Base-by-base conservation (phyloP, 2,888 invertebrate species). In the Caenorhabditis zanzibari region DNA sequence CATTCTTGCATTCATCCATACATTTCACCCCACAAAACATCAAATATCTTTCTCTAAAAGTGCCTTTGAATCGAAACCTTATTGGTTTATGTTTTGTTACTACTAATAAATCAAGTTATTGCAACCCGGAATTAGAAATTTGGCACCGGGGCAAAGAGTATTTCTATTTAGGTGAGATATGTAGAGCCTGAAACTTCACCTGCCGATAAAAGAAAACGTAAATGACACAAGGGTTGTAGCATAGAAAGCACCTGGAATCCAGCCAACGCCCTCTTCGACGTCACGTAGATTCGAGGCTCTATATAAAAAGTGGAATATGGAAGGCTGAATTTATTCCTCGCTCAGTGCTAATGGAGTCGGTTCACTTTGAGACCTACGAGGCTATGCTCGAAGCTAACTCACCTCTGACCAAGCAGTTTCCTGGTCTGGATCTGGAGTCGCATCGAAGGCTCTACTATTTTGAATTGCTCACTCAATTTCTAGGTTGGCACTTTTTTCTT, bases 321-420 rank as follows among this genome's bases (percentile, higher is more conserved):
- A 14, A 14, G 2, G 4, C 38, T 19, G 16, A 12, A 9, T 41
- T 19, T 44, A 28, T 52, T n/a, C 22, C n/a, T n/a, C n/a, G n/a
- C n/a, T n/a, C n/a, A n/a, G n/a, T n/a, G n/a, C 10, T 38, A 44
- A 77, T 77, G 77, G 77, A 77, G 1, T 69, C 35, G 26, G n/a
- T 77, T 9, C 9, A 32, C 12, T 71, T 69, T 28, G 26, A 35
- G 12, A 54, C 77, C 16, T 77, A 61, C 19, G 77, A 77, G 0
- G 38, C 61, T 14, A 28, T 77, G 19, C 28, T 63, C 1, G 44
- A 52, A 5, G 9, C 9, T 0, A 63, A 56, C 1, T 77, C 77
- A 1, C n/a, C n/a, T 24, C n/a, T 72, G 24, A 3, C 4, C 1
- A 58, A 64, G 35, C 71, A 61, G 19, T 79, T 61, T 6, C 64